Conservation (phyloP, 2,888 invertebrate species). For the Aspidiotus destructor region DNA sequence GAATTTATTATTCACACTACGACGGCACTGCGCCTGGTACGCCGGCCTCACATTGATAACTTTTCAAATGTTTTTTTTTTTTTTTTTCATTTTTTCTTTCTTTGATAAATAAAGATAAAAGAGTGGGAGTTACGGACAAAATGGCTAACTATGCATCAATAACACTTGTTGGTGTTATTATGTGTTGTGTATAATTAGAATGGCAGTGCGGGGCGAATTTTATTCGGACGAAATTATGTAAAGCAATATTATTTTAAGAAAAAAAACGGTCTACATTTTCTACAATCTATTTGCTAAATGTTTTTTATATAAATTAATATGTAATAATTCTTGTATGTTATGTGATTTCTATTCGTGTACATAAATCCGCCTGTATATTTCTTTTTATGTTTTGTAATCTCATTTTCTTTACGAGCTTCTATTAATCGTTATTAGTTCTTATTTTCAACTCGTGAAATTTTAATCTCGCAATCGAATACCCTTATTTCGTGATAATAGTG, state of each 20-base stretch:
- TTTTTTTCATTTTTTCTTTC: conserved; percentile 5
- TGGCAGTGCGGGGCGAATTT: conserved; percentile 26
- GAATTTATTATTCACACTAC: too few relatives aligned
- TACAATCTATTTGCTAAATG: background rate
- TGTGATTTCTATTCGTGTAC: background rate
- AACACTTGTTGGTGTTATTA: conserved; percentile 26
- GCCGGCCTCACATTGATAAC: too few relatives aligned
- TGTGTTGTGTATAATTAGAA: conserved; percentile 26
- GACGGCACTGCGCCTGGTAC: too few relatives aligned
- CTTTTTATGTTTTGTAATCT: background rate
- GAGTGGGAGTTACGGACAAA: conserved; percentile 29
- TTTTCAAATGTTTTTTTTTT: too few relatives aligned
- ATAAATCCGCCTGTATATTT: background rate
- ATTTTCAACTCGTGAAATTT: background rate
- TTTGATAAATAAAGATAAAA: conserved; percentile 23
- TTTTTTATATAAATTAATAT: conserved; percentile 1
- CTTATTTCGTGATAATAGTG: conserved; percentile 3
- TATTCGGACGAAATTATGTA: background rate
- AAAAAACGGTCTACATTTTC: conserved; percentile 15
- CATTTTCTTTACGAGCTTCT: background rate
- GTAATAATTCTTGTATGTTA: background rate
- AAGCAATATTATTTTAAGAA: conserved; percentile 13
- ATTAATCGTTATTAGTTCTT: background rate
- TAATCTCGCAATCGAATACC: background rate
- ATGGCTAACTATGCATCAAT: conserved; percentile 32